Evolutionary conservation across 1,140 invertebrate species (phyloP).

Genomic region (Eumaeus atala): DNA sequence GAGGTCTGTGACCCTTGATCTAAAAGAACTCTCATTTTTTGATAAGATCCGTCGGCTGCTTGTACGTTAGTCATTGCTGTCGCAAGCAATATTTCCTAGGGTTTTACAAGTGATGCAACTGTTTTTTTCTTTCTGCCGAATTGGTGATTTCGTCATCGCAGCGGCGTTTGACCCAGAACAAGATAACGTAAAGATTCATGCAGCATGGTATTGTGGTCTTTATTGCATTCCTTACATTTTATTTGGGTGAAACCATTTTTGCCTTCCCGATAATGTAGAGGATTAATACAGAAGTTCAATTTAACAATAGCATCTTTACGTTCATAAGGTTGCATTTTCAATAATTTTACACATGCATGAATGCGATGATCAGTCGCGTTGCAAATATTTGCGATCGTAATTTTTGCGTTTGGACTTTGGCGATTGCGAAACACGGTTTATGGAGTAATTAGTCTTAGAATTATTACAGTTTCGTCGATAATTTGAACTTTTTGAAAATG

Average conservation of each 20-base stretch:
- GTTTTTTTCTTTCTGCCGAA: background rate
- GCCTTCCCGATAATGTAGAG: background rate
- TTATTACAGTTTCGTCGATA: conserved; percentile 6
- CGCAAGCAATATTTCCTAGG: conserved; percentile 7
- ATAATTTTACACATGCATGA: conserved; percentile 12
- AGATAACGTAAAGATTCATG: background rate
- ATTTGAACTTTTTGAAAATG: background rate
- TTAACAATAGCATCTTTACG: conserved; percentile 13
- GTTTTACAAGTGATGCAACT: background rate
- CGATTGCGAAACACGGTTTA: conserved; percentile 5
- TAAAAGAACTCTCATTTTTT: conserved; percentile 13
- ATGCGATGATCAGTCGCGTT: conserved; percentile 8
- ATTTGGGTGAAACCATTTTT: background rate
- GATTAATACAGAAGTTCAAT: conserved; percentile 12
- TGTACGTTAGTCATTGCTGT: conserved; percentile 7
- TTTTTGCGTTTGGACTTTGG: conserved; percentile 2
- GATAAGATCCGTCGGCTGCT: conserved; percentile 8
- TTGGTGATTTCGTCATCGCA: conserved; percentile 1
- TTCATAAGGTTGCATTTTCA: conserved; percentile 3
- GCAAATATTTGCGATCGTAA: conserved; percentile 11
- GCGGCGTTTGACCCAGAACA: background rate
- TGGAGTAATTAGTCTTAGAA: conserved; percentile 4
- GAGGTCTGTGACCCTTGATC: conserved; percentile 27
- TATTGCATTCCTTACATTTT: conserved; percentile 10
- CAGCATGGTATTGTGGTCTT: conserved; percentile 5